Evolutionary conservation across 2,113 vertebrate species (phyloP), one percentile per base, ranked within the genome.

Genomic region (Festucalex cinctus): DNA sequence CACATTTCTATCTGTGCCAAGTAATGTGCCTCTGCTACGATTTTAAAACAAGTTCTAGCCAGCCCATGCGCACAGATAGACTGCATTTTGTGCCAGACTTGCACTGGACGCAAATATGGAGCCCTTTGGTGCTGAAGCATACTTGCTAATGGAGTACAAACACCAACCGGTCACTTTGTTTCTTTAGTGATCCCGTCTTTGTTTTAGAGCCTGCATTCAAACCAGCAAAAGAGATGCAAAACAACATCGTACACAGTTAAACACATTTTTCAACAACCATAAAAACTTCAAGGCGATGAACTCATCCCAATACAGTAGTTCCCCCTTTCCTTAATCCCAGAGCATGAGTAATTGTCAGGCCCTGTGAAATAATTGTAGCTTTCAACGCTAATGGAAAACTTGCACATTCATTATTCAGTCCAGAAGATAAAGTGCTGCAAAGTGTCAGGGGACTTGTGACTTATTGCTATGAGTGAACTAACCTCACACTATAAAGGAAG

Each of bases 331-430:
- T 53, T 70, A 83, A 63, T 85, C 78, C 70, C 75, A 44, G 49
- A 71, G 56, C 71, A 64, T 87, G 79, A 85, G 83, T 83, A 87
- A 89, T 86, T 81, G 81, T 88, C 84, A 77, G 79, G 41, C 73
- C 76, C 77, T 76, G 80, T 83, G 79, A 90, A 88, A 88, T 86
- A 80, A 91, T 85, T 70, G 75, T 51, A 73, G 87, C 90, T 90
- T 86, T 90, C 90, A 87, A 79, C 84, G 24, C 86, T 91, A 91
- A 92, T 89, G 86, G 88, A 87, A 82, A 83, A 76, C 80, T 76
- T 68, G 82, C 82, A 77, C 82, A 88, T 91, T 89, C 84, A 90
- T 91, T 91, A 91, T 90, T 90, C 83, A 88, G 86, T 76, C 79
- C 81, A 76, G 82, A 80, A 85, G 80, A 82, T 76, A 85, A 82